Percentiles rank a stretch among this genome's conserved stretches.
Conservation (phyloP, 2,797 vertebrate genomes). For the Coregonus ussuriensis region DNA sequence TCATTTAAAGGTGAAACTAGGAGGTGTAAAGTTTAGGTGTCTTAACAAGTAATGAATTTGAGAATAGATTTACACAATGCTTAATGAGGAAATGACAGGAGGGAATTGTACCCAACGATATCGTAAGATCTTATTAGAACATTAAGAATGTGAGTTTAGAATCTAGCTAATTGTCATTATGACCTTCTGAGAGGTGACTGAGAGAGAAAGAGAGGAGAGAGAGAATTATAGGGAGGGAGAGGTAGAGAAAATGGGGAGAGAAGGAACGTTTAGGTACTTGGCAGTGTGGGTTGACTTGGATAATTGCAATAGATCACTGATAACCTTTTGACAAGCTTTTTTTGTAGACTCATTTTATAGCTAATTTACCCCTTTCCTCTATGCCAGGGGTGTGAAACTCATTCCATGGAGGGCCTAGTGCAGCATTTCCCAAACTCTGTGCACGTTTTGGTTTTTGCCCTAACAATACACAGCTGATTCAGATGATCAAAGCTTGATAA, state of each 20-base stretch:
- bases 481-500: too few species aligned
- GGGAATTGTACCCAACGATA: too few species aligned
- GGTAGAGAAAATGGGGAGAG: neutral
- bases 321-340: neutral
- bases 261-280: neutral
- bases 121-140: too few species aligned
- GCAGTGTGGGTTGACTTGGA: neutral
- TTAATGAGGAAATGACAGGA: too few species aligned
- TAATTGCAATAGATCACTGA: slow-evolving; percentile 4
- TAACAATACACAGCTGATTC: too few species aligned
- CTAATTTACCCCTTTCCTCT: neutral
- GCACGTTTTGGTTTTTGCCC: too few species aligned
- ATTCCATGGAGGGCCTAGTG: too few species aligned
- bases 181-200: neutral
- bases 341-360: neutral
- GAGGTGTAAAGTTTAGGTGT: neutral
- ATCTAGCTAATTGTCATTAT: neutral
- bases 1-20: neutral
- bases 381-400: too few species aligned
- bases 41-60: too few species aligned
- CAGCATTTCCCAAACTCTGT: too few species aligned
- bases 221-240: neutral
- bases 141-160: too few species aligned
- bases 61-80: too few species aligned
- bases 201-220: neutral